Evolutionary conservation across 2,888 invertebrate species (phyloP).

Genomic region (Rugalucina vietnamica): DNA sequence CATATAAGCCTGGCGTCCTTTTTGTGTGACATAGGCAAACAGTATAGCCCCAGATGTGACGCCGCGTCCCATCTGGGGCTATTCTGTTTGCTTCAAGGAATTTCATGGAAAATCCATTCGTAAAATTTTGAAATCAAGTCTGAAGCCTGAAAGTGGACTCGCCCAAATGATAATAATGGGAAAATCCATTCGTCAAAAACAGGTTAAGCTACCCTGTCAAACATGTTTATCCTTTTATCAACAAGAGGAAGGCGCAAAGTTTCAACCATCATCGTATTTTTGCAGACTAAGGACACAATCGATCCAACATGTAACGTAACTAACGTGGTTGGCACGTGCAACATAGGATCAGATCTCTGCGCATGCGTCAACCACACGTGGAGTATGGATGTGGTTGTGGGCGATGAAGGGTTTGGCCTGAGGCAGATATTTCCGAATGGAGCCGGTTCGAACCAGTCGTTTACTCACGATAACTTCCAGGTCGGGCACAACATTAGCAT

Average conservation of each 20-base stretch:
- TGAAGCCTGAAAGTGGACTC: no score
- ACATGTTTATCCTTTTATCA: no score
- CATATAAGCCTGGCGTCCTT: no score
- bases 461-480: conserved; percentile 32
- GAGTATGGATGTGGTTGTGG: conserved; percentile 49
- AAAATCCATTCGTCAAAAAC: no score
- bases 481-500: conserved; percentile 35
- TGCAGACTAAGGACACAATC: conserved; percentile 29
- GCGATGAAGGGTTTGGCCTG: conserved; percentile 49
- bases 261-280: background rate
- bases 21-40: no score
- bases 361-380: conserved; percentile 46
- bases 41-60: no score
- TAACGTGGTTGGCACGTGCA: conserved; percentile 32
- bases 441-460: conserved; percentile 32
- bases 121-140: no score
- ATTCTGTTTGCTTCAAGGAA: no score
- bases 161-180: no score
- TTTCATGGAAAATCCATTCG: no score
- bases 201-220: no score
- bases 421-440: conserved; percentile 35
- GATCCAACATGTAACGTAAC: conserved; percentile 49
- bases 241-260: background rate
- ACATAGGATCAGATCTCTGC: conserved; percentile 50
- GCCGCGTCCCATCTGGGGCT: no score